Evolutionary conservation across 2,888 invertebrate genomes (phyloP), one percentile per base, ranked within the genome.

Genomic region (Cecidostiba fungosa): DNA sequence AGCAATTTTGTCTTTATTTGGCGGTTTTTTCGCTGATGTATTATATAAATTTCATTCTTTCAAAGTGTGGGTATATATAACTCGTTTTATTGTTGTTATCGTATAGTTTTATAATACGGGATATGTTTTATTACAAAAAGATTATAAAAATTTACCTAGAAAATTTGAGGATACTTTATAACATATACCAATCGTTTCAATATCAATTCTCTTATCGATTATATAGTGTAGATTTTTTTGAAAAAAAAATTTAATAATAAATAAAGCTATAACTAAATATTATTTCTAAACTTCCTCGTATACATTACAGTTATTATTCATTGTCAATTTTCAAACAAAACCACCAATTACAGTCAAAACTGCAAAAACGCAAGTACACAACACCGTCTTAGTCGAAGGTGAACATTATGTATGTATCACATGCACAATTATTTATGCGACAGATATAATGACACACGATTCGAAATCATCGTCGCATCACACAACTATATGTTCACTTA

Each of bases 391-490:
- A n/a, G n/a, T 59, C 19, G 6, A 72, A 72, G 36, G 14, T 62
- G 19, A 76, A 59, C 26, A 66, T 78, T 66, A 77, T 69, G 43
- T 76, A 66, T 39, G n/a, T 74, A 77, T 82, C 73, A 77, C 62
- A 62, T 73, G 54, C 59, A 74, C 32, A 50, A 59, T 23, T 62
- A 72, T 76, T 73, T 39, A 73, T 66, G 76, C 43, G 36, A 66
- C 79, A 74, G 14, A 70, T 76, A 59, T 73, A 43, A 32, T 26
- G 19, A 69, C 39, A 12, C 32, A 43, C 43, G 6, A 50, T 23
- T 26, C 12, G 12, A 70, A 39, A 77, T 54, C 23, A 76, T 76
- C 73, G 1, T 32, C 59, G n/a, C n/a, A 59, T 39, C 8, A 23
- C 69, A 12, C 54, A 10, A 72, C 16, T 16, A 69, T 47, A 50